A percentile compares a stretch with the other conserved stretches of the same genome.
Evolutionary conservation across 2,797 vertebrate genomes (phyloP).

Genomic region (Sternotherus odoratus): DNA sequence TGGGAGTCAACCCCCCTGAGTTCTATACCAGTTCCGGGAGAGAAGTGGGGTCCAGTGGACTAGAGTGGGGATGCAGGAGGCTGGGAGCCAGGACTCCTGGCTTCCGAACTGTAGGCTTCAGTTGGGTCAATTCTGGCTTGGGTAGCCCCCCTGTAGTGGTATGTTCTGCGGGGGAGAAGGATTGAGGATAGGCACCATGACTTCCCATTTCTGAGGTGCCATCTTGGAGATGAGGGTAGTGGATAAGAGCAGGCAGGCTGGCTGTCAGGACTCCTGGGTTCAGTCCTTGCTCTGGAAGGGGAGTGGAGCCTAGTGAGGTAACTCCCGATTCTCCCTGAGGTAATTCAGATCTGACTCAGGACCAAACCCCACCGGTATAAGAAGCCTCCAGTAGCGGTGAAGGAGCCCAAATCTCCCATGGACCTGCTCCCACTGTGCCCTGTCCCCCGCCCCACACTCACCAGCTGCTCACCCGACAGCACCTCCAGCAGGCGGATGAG

Average conservation of each 20-base stretch:
- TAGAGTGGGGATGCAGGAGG: background rate
- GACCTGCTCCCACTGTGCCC: background rate
- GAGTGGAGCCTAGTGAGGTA: conserved; percentile 91
- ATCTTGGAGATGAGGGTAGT: conserved; percentile 89
- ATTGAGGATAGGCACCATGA: background rate
- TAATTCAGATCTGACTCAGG: background rate
- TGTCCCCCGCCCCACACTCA: conserved; percentile 76
- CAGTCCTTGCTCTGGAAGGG: conserved; percentile 80
- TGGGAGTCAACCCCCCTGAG: background rate
- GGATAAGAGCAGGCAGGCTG: conserved; percentile 87
- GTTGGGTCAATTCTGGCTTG: background rate
- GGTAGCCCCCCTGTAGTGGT: background rate
- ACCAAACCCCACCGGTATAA: background rate
- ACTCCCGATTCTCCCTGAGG: conserved; percentile 88
- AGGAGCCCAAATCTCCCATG: background rate
- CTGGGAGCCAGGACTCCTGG: background rate
- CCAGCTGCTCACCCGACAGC: conserved; percentile 94
- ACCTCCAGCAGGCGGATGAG: conserved; percentile 94
- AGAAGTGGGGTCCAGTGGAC: background rate
- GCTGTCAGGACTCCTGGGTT: background rate
- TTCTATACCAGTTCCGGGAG: background rate
- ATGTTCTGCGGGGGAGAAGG: background rate
- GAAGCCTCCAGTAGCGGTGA: conserved; percentile 86
- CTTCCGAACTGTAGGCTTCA: background rate
- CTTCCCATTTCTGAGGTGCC: background rate